phyloP scores from a whole-genome alignment of 2,797 vertebrate species.

The Sternotherus odoratus region DNA sequence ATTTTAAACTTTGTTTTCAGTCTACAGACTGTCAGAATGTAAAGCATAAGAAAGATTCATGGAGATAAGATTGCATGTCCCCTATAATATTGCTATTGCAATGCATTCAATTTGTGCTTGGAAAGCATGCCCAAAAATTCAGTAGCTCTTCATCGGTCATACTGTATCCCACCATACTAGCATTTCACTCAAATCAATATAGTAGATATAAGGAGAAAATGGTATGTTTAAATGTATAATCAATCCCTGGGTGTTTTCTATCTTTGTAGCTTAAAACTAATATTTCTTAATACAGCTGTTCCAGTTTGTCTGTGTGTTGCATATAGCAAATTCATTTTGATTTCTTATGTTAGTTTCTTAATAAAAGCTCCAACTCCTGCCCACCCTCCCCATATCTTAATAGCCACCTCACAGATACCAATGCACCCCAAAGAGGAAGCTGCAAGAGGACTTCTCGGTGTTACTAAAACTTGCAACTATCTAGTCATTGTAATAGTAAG shows the following conservation, averaged over 20 bases:
- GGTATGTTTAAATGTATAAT: background rate
- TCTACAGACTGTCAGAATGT: background rate
- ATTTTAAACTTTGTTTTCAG: background rate
- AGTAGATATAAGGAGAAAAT: background rate
- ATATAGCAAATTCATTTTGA: background rate
- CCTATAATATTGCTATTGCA: background rate
- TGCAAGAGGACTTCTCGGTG: constrained; percentile 10
- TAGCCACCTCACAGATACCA: background rate
- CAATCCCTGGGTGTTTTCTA: background rate
- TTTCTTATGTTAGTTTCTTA: background rate
- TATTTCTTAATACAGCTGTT: background rate
- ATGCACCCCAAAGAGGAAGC: background rate
- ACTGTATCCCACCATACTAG: background rate
- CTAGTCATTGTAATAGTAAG: constrained; percentile 7
- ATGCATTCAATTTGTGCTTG: background rate
- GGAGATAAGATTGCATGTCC: background rate
- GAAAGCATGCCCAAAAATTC: background rate
- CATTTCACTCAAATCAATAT: background rate
- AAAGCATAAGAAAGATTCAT: background rate
- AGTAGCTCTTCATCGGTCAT: too few relatives aligned
- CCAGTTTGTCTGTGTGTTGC: background rate
- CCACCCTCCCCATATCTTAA: background rate
- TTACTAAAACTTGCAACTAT: background rate
- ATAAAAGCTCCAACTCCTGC: background rate
- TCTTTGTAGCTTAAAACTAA: background rate